Evolutionary conservation across 2,113 vertebrate species (phyloP).

Genomic region (Nicator chloris): DNA sequence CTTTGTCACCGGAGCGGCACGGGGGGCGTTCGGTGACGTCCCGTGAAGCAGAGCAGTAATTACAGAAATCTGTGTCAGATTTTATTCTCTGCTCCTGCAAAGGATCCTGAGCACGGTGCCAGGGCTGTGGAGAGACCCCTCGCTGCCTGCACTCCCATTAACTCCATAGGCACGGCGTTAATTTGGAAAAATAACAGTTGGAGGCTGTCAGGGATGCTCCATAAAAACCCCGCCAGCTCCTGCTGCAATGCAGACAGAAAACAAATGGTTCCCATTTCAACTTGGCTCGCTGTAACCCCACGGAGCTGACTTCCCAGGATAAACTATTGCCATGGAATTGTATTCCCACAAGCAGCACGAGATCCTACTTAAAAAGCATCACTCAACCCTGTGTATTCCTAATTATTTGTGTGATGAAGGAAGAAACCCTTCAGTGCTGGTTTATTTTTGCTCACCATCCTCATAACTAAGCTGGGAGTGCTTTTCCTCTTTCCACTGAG

Average conservation of each 20-base stretch:
- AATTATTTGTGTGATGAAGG: constrained; percentile 18
- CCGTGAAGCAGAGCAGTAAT: neutral
- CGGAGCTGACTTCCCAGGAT: constrained; percentile 28
- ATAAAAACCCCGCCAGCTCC: neutral
- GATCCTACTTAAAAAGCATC: constrained; percentile 10
- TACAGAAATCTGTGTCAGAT: constrained; percentile 35
- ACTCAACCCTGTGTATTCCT: neutral
- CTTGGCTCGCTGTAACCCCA: neutral
- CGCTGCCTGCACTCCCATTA: constrained; percentile 47
- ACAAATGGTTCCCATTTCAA: constrained; percentile 60
- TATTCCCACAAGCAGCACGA: constrained; percentile 14
- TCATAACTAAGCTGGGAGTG: neutral
- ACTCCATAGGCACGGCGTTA: constrained; percentile 33
- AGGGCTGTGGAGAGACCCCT: neutral
- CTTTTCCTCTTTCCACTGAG: neutral
- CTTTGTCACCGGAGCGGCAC: neutral
- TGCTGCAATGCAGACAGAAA: constrained; percentile 60
- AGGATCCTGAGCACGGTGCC: neutral
- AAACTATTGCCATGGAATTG: constrained; percentile 18
- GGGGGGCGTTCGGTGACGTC: neutral
- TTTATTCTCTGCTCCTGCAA: constrained; percentile 25
- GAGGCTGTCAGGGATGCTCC: constrained; percentile 13
- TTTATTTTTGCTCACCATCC: neutral
- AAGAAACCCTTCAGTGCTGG: neutral
- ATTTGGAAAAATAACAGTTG: constrained; percentile 57